These are phyloP conservation scores for Panthera leo DNA, from an alignment of 2,113 vertebrate species.

Conservation along the genomic window DNA sequence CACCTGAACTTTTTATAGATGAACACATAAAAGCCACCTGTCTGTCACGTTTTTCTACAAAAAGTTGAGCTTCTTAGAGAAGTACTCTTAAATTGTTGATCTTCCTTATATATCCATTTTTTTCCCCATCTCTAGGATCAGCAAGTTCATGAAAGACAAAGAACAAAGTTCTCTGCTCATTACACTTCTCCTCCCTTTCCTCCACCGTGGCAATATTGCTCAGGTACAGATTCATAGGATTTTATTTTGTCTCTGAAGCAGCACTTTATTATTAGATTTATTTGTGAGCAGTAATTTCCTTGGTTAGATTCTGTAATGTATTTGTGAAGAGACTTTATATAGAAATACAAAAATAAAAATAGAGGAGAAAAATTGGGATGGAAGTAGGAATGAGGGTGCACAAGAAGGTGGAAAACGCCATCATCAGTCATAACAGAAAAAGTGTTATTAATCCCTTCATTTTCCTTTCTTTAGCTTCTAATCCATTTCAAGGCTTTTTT, in stretches of 20 bases:
- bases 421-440: not conserved
- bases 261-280: not conserved
- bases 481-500: not conserved
- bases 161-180: slow-evolving; percentile 94
- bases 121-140: slow-evolving; percentile 86
- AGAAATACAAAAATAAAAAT: not conserved
- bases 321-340: not conserved
- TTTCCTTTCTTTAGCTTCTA: not conserved
- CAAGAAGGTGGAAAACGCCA: not conserved
- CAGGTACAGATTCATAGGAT: slow-evolving; percentile 83
- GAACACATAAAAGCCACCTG: not conserved
- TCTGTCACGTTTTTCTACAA: not conserved
- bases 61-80: not conserved
- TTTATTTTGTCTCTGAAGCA: not conserved
- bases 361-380: not conserved
- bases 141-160: slow-evolving; percentile 93
- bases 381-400: not conserved
- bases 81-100: not conserved
- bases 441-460: not conserved
- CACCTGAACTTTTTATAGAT: not conserved
- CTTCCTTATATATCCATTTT: not conserved
- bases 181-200: slow-evolving; percentile 92
- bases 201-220: slow-evolving; percentile 87
- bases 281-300: not conserved
- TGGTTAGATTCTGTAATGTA: not conserved